phyloP scores from a whole-genome alignment of 2,797 vertebrate species.

The Pantherophis alleghaniensis region DNA sequence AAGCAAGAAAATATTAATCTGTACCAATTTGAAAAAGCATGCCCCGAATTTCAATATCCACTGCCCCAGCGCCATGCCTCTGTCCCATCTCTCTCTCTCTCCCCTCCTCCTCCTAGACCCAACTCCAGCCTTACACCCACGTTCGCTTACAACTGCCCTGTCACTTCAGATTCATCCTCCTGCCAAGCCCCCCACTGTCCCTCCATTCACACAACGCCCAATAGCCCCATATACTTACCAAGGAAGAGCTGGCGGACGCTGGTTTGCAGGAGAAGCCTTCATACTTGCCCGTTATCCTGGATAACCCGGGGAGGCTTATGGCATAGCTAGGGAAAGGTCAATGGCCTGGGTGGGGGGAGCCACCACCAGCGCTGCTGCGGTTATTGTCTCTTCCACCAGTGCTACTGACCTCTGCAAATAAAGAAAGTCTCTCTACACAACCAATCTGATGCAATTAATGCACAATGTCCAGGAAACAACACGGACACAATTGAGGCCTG shows the following conservation, averaged over 20 bases:
- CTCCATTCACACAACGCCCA: neutral
- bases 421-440: slow-evolving; percentile 26
- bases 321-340: neutral
- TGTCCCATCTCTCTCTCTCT: neutral
- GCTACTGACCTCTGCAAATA: slow-evolving; percentile 32
- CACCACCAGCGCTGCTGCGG: neutral
- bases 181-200: neutral
- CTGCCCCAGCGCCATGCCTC: neutral
- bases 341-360: neutral
- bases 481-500: neutral
- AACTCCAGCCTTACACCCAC: neutral
- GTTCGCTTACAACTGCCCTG: neutral
- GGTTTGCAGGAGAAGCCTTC: neutral
- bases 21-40: neutral
- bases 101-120: neutral
- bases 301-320: neutral
- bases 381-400: slow-evolving; percentile 3
- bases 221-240: neutral
- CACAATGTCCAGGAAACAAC: neutral
- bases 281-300: neutral
- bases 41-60: neutral
- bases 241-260: neutral
- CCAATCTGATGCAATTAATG: slow-evolving; percentile 2
- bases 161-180: neutral
- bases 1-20: neutral